These are phyloP conservation scores for Pseudomyrmex gracilis DNA, from an alignment of 1,140 invertebrate genomes.

Conservation along the genomic window DNA sequence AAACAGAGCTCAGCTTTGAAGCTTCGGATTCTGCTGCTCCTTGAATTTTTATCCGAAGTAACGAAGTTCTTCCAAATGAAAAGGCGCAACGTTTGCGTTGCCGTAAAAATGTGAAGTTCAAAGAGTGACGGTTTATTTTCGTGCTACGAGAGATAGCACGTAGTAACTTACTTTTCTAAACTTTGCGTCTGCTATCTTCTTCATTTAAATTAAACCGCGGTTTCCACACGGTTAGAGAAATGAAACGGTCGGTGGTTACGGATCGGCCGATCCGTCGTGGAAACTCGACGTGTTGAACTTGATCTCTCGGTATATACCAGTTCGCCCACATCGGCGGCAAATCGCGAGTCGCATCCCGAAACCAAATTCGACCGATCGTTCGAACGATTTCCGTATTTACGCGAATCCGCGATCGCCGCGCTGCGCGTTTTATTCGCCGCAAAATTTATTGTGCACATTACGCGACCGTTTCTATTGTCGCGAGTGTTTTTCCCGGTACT, in stretches of 20 bases:
- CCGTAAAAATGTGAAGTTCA: constrained; percentile 18
- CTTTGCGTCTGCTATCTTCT: background rate
- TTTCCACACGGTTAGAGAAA: background rate
- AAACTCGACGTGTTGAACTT: constrained; percentile 36
- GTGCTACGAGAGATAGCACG: background rate
- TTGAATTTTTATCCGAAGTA: background rate
- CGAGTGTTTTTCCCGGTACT: constrained; percentile 25
- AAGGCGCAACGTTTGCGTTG: background rate
- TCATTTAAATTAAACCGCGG: constrained; percentile 22
- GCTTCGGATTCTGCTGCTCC: background rate
- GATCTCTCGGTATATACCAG: constrained; percentile 53
- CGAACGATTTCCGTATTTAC: constrained; percentile 7
- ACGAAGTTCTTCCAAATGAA: background rate
- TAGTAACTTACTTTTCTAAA: background rate
- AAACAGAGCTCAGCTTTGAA: background rate
- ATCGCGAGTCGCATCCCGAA: constrained; percentile 13
- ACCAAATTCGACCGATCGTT: constrained; percentile 63
- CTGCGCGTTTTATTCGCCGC: constrained; percentile 17
- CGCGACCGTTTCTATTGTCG: constrained; percentile 17
- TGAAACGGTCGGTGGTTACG: constrained; percentile 12
- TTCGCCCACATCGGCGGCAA: constrained; percentile 60
- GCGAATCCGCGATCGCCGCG: constrained; percentile 37
- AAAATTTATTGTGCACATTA: constrained; percentile 38
- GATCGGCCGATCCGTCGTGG: background rate
- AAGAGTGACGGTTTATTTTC: constrained; percentile 15